phyloP scores from a whole-genome alignment of 1,140 invertebrate genomes.

The Cotesia typhae region DNA sequence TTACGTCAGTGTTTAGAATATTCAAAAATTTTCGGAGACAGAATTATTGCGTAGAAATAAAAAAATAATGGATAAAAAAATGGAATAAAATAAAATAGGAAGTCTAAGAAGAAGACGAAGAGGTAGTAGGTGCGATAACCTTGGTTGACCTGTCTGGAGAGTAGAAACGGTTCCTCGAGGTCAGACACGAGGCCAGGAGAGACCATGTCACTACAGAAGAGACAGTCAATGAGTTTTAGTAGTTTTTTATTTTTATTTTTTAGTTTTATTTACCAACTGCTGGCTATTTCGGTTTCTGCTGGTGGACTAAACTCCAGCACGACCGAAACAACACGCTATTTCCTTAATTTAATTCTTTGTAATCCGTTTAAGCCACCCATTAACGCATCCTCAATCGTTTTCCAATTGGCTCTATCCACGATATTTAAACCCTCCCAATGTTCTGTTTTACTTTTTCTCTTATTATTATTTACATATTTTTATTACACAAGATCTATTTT shows the following conservation, averaged over 20 bases:
- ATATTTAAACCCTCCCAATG: conserved; percentile 18
- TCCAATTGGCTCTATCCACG: neutral
- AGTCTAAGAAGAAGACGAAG: conserved; percentile 12
- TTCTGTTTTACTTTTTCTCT: conserved; percentile 22
- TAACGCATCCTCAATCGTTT: conserved; percentile 40
- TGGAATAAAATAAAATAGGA: conserved; percentile 16
- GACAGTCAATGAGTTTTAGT: conserved; percentile 23
- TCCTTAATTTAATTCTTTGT: conserved; percentile 56
- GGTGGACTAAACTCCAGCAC: conserved; percentile 22
- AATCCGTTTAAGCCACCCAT: conserved; percentile 56
- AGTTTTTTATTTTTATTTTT: conserved; percentile 12
- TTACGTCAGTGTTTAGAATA: conserved; percentile 5
- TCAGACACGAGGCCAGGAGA: conserved; percentile 32
- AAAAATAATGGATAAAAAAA: conserved; percentile 16
- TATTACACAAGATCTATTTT: conserved; percentile 10
- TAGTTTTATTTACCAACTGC: neutral
- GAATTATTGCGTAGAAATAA: neutral
- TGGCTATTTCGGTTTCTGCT: conserved; percentile 5
- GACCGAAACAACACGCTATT: conserved; percentile 50
- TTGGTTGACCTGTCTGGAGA: conserved; percentile 35
- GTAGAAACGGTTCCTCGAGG: conserved; percentile 33
- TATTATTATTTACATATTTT: conserved; percentile 11
- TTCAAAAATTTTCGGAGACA: conserved; percentile 10
- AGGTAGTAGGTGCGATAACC: conserved; percentile 31
- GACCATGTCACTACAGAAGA: conserved; percentile 25